Conservation (phyloP, 2,797 vertebrate genomes). For the Erethizon dorsatum region DNA sequence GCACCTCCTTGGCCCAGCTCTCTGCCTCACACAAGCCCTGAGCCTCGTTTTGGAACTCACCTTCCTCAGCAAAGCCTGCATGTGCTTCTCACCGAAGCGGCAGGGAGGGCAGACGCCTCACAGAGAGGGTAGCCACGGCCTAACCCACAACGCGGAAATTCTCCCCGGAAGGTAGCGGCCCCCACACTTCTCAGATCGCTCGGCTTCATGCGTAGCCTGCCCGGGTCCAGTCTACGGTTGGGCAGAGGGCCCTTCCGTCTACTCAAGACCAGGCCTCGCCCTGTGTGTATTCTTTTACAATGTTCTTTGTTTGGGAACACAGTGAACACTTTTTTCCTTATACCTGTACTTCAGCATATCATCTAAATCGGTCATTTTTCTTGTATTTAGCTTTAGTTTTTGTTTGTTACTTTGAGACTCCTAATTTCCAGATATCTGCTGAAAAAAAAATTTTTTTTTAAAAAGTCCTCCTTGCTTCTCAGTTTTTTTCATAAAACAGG, state of each 20-base stretch:
- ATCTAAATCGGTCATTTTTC: conserved; percentile 27
- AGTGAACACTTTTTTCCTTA: not conserved
- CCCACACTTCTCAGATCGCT: conserved; percentile 20
- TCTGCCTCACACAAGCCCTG: not conserved
- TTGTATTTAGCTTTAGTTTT: not conserved
- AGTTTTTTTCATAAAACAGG: not conserved
- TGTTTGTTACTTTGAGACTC: not conserved
- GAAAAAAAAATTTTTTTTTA: not conserved
- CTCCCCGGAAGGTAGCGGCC: not conserved
- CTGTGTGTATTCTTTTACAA: not conserved
- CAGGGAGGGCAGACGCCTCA: not conserved
- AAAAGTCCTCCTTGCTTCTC: not conserved
- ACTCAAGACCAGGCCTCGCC: not conserved
- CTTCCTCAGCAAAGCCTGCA: not conserved
- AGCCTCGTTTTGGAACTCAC: conserved; percentile 13
- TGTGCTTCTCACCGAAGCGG: conserved; percentile 5
- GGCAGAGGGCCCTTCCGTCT: not conserved
- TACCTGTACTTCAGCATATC: not conserved
- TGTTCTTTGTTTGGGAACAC: not conserved
- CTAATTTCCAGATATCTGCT: conserved; percentile 1
- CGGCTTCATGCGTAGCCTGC: not conserved
- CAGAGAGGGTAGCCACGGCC: not conserved
- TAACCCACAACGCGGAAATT: not conserved
- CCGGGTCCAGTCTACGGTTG: not conserved
- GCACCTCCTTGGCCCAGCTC: not conserved